A percentile compares a stretch with the other conserved stretches of the same genome.
These are phyloP conservation scores for Meliscaeva auricollis DNA, from an alignment of 2,888 invertebrate genomes.

Conservation along the genomic window DNA sequence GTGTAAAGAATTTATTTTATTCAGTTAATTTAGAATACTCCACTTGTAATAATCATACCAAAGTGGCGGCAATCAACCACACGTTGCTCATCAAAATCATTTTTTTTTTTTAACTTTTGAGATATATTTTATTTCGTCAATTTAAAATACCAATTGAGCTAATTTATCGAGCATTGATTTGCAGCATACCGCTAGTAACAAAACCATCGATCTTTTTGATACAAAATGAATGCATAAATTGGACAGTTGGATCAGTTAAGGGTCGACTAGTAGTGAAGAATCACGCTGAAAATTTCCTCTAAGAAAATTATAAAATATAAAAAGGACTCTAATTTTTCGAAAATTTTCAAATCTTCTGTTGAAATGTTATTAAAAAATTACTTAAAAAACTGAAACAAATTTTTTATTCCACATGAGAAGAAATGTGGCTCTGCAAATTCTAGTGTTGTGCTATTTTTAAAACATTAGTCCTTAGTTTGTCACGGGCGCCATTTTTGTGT, in stretches of 20 bases:
- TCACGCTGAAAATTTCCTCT: slow-evolving; percentile 13
- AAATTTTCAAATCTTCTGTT: neutral
- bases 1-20: slow-evolving; percentile 32
- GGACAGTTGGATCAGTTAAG: slow-evolving; percentile 53
- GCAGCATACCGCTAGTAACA: slow-evolving; percentile 42
- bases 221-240: slow-evolving; percentile 63
- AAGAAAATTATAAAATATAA: neutral
- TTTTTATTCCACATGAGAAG: slow-evolving; percentile 1
- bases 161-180: slow-evolving; percentile 55
- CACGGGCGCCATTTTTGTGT: slow-evolving; percentile 60
- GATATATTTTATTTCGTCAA: slow-evolving; percentile 46
- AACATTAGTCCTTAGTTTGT: slow-evolving; percentile 61
- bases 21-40: slow-evolving; percentile 57
- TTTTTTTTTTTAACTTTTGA: slow-evolving; percentile 25
- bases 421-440: slow-evolving; percentile 49
- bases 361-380: neutral
- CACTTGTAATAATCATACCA: slow-evolving; percentile 37
- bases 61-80: slow-evolving; percentile 11
- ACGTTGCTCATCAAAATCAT: slow-evolving; percentile 30
- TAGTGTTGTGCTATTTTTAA: slow-evolving; percentile 67
- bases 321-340: neutral
- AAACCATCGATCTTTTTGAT: slow-evolving; percentile 52
- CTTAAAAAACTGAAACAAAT: neutral
- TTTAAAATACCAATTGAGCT: slow-evolving; percentile 59
- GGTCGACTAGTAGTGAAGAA: slow-evolving; percentile 58